Base-by-base conservation (phyloP, 2,113 vertebrate genomes). In the Halichoerus grypus region DNA sequence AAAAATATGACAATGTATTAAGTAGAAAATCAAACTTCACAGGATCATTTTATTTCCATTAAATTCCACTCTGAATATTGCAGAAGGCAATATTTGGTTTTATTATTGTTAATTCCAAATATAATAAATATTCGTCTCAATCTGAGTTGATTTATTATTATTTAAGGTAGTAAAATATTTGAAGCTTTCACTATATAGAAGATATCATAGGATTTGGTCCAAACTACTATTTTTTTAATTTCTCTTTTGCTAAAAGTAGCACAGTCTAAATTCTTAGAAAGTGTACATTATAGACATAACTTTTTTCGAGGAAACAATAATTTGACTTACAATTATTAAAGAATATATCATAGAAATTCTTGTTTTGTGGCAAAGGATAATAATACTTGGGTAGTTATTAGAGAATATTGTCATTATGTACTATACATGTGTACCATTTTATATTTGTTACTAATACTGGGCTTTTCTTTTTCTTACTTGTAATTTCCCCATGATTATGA, bases 21-120 rank as follows among this genome's bases (percentile, higher is more conserved):
- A 97, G 95, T 22, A 5, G 98, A 76, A 96, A 98, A 88, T 97
- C 94, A 90, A 97, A 96, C 97, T 71, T n/a, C 26, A 63, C 97
- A 80, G 93, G 98, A 97, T 99, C 97, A 3, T 98, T 98, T 98
- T 88, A 81, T 98, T 98, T 83, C 98, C 98, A 97, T 98, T 98
- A 97, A 95, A 80, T 88, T 84, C 97, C 90, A 72, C 96, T 61
- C n/a, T 31, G 97, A 96, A 92, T 89, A 94, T 98, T 94, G 92
- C 96, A 97, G 98, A 86, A 98, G 98, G 97, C 96, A 91, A 95
- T 97, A 95, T 98, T 97, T 97, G 92, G 91, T 97, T 99, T 99
- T 99, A 98, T 98, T 98, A 97, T 98, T 97, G 97, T 92, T 98
- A 98, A 99, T 98, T 98, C 98, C 98, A 99, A 98, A 96, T 97